Evolutionary conservation across 2,888 invertebrate genomes (phyloP).

Genomic region (Argyresthia albistria): DNA sequence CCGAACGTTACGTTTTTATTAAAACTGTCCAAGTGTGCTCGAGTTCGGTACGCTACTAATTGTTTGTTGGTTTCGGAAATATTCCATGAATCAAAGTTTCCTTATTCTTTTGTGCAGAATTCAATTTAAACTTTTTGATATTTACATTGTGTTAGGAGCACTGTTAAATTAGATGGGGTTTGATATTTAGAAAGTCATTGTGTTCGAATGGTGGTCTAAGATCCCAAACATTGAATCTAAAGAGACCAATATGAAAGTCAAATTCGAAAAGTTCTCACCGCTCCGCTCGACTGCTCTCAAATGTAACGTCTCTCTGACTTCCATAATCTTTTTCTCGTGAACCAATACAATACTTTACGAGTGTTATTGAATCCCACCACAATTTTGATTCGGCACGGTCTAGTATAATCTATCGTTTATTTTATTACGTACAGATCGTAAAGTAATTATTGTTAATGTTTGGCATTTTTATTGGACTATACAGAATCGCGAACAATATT

Average conservation of each 20-base stretch:
- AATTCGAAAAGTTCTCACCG: conserved; percentile 63
- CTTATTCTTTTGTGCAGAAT: no score
- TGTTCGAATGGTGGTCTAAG: no score
- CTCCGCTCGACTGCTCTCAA: conserved; percentile 52
- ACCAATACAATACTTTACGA: conserved; percentile 50
- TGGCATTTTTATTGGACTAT: conserved; percentile 12
- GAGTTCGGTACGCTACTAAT: no score
- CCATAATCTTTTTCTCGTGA: conserved; percentile 63
- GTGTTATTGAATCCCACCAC: conserved; percentile 23
- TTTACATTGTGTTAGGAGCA: no score
- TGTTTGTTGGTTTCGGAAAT: no score
- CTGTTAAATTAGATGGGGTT: no score
- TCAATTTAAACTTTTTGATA: no score
- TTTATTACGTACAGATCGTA: conserved; percentile 23
- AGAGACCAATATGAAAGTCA: conserved; percentile 21
- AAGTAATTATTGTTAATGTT: conserved; percentile 38
- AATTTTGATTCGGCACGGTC: conserved; percentile 55
- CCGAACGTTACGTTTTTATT: no score
- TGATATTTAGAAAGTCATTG: no score
- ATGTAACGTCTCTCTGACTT: conserved; percentile 46
- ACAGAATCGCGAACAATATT: neutral
- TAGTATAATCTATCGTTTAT: conserved; percentile 30
- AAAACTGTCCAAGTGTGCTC: no score
- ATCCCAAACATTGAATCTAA: neutral
- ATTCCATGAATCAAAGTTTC: no score